Evolutionary conservation across 1,140 invertebrate species (phyloP), one percentile per base, ranked within the genome.

Genomic region (Cydia strobilella): DNA sequence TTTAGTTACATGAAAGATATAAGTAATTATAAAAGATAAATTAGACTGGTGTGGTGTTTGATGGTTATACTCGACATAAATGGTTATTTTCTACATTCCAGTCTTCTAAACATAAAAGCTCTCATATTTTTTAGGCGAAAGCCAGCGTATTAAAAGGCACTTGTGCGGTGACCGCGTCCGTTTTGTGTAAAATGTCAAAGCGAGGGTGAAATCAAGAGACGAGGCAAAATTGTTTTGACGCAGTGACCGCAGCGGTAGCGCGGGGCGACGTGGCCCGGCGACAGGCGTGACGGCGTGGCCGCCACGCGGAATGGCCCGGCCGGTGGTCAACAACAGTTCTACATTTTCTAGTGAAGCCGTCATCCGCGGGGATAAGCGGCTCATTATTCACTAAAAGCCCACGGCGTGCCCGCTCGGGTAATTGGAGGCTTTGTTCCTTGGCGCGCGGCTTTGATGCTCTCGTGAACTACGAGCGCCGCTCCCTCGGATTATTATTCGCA

Each of bases 371-470:
- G 84, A 89, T 91, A 90, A 89, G 85, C 88, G 86, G 85, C 88
- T 90, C 89, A 92, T 92, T 91, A 92, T 91, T 90, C 88, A 91
- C 89, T 90, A 90, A 92, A 91, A 91, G 90, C 89, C 87, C 89
- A 91, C 89, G 84, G 90, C 88, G 84, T 89, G 88, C 89, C 81
- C 83, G 85, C 82, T 84, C 78, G 82, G 88, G 83, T 92, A 92
- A 92, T 92, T 91, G 89, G 84, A 88, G 84, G 89, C 87, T 90
- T 90, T 90, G 86, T 90, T 89, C 86, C 85, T 89, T 91, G 83
- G 83, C 85, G 79, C 81, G 80, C 78, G 77, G 82, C 85, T 86
- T 85, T 89, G 85, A 86, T 82, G 86, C 86, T 84, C 83, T 82
- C 82, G 82, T 83, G 78, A 87, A 82, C 81, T 84, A 81, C 77